These are phyloP conservation scores for Dugesia japonica DNA, from an alignment of 2,888 invertebrate species.

Conservation along the genomic window DNA sequence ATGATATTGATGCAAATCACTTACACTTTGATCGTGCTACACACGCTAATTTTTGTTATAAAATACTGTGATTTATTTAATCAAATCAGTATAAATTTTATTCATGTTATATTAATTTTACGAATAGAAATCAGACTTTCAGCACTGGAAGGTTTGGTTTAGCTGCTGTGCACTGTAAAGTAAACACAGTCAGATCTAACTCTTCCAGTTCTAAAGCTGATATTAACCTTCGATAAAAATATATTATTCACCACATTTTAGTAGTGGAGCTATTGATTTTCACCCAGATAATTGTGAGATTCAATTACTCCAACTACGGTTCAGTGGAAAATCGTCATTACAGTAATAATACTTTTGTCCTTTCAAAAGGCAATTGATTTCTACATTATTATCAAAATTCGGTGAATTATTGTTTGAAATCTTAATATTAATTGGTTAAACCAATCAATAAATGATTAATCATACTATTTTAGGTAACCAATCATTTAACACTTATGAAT, in stretches of 20 bases:
- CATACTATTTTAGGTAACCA: too few relatives aligned
- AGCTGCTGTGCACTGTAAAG: background rate
- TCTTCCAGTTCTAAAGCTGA: constrained; percentile 16
- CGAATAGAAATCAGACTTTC: background rate
- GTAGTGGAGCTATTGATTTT: constrained; percentile 8
- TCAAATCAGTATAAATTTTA: background rate
- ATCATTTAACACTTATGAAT: too few relatives aligned
- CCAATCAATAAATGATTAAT: too few relatives aligned
- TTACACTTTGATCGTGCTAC: background rate
- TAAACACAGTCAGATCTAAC: constrained; percentile 13
- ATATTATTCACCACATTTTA: background rate
- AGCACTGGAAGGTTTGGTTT: constrained; percentile 20
- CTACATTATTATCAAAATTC: too few relatives aligned
- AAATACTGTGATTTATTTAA: background rate
- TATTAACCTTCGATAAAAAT: background rate
- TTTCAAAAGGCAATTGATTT: too few relatives aligned
- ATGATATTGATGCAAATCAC: background rate
- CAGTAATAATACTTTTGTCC: too few relatives aligned
- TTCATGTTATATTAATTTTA: background rate
- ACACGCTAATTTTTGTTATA: background rate
- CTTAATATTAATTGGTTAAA: too few relatives aligned
- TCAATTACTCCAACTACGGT: constrained; percentile 20
- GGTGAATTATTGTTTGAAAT: too few relatives aligned
- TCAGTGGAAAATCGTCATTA: background rate
- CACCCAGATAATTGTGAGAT: background rate